phyloP scores from a whole-genome alignment of 2,797 vertebrate species.

The Crotalus adamanteus region DNA sequence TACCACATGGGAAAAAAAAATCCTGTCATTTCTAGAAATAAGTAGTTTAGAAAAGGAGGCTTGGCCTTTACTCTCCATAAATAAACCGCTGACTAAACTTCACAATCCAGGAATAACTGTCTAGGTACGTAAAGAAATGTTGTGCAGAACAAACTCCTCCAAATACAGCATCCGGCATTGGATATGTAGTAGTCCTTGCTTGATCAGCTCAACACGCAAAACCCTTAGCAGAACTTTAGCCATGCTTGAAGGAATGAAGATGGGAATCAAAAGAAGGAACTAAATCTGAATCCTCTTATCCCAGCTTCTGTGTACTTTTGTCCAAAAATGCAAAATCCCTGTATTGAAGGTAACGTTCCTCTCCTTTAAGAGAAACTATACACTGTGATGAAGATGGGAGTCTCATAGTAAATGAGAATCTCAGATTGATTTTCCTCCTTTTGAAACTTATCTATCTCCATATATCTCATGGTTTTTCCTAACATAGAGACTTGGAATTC shows the following conservation, averaged over 20 bases:
- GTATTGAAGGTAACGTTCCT: neutral
- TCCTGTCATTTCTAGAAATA: neutral
- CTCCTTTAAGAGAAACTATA: no score
- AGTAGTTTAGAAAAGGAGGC: neutral
- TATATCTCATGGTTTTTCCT: neutral
- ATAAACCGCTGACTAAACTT: neutral
- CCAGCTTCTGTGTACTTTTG: neutral
- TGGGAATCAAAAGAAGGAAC: neutral
- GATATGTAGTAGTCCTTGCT: neutral
- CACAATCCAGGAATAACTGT: neutral
- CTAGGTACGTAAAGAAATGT: neutral
- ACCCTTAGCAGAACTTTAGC: neutral
- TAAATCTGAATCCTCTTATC: neutral
- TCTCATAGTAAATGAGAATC: neutral
- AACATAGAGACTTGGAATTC: neutral
- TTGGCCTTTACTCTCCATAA: neutral
- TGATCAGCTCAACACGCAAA: neutral
- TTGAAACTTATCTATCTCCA: neutral
- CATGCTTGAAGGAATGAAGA: neutral
- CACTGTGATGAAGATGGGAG: neutral
- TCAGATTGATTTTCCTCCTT: neutral
- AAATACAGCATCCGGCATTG: neutral
- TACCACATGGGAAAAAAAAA: neutral
- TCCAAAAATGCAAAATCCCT: neutral
- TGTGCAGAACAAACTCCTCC: neutral